These are phyloP conservation scores for Zelostemma sp. DNA, from an alignment of 1,140 invertebrate genomes.

Conservation along the genomic window DNA sequence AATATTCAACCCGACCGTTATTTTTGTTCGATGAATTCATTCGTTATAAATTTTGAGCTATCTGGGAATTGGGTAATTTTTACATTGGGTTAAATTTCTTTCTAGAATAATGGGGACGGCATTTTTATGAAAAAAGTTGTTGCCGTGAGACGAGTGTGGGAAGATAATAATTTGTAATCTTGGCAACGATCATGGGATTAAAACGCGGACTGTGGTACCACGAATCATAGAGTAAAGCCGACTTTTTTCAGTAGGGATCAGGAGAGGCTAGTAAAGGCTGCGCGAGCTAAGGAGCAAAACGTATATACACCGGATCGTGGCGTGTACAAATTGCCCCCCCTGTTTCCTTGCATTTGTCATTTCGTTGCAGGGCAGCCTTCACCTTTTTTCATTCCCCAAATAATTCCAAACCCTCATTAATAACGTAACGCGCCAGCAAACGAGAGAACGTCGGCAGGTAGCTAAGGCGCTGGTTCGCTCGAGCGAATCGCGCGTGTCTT, in stretches of 20 bases:
- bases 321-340: constrained; percentile 63
- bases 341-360: constrained; percentile 66
- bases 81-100: too few relatives aligned
- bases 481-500: constrained; percentile 34
- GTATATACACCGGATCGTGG: constrained; percentile 54
- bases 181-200: constrained; percentile 34
- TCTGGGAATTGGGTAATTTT: too few relatives aligned
- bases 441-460: constrained; percentile 50
- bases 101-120: too few relatives aligned
- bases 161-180: constrained; percentile 32
- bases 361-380: constrained; percentile 56
- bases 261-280: constrained; percentile 29
- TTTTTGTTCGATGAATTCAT: too few relatives aligned
- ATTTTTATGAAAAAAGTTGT: too few relatives aligned
- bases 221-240: constrained; percentile 36
- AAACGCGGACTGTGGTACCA: constrained; percentile 10
- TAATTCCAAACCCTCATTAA: constrained; percentile 64
- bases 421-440: constrained; percentile 59
- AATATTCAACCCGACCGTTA: too few relatives aligned
- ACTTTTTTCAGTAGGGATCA: constrained; percentile 38
- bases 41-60: too few relatives aligned
- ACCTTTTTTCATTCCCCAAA: constrained; percentile 65
- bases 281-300: constrained; percentile 41
- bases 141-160: not conserved
- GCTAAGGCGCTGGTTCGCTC: constrained; percentile 41